Conservation (phyloP, 2,888 invertebrate genomes). For the Lissocephala sabroskyi region DNA sequence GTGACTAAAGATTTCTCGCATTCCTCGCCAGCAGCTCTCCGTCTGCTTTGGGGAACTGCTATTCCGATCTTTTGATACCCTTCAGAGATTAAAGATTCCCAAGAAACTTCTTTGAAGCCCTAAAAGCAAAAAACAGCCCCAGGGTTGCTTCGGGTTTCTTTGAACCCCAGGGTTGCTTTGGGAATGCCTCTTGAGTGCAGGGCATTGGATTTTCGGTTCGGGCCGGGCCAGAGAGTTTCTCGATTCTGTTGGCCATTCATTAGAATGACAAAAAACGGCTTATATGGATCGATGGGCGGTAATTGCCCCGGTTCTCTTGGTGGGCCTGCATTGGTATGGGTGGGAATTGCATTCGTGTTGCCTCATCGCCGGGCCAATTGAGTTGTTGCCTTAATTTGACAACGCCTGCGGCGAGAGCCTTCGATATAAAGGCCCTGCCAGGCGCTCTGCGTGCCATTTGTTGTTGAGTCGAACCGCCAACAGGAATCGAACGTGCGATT, state of each 20-base stretch:
- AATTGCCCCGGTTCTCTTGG: constrained; percentile 21
- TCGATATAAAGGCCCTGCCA: constrained; percentile 65
- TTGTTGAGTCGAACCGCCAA: constrained; percentile 69
- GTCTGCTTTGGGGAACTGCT: not conserved
- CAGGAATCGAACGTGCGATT: constrained; percentile 65
- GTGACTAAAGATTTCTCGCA: constrained; percentile 9
- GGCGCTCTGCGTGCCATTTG: constrained; percentile 66
- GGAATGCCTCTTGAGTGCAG: constrained; percentile 14
- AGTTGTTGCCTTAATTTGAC: constrained; percentile 32
- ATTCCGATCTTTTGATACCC: no score
- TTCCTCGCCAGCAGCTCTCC: constrained; percentile 3
- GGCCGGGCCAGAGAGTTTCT: constrained; percentile 1
- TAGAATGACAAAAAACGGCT: constrained; percentile 44
- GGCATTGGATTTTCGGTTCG: constrained; percentile 25
- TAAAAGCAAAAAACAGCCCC: no score
- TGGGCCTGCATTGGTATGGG: not conserved
- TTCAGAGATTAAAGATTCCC: no score
- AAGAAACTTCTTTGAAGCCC: no score
- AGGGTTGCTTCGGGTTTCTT: no score
- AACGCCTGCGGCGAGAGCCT: constrained; percentile 33
- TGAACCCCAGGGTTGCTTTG: no score
- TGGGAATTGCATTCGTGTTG: constrained; percentile 17
- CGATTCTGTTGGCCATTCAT: constrained; percentile 1
- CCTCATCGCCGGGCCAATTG: constrained; percentile 17
- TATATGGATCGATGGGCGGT: constrained; percentile 65